Base-by-base conservation (phyloP, 2,113 vertebrate genomes). In the Diadophis punctatus region DNA sequence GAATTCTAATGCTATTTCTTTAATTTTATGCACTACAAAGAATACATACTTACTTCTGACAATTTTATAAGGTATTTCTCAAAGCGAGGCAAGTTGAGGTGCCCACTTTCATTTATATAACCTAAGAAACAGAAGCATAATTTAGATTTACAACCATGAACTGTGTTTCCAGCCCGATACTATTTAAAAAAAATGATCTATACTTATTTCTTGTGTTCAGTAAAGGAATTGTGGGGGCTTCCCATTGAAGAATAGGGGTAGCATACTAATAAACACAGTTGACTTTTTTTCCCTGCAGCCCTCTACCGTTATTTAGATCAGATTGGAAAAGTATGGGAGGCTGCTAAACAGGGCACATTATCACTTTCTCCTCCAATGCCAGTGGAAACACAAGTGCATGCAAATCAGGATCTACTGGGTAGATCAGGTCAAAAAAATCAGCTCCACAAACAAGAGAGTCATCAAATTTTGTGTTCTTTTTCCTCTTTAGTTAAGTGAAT, bases 41-140 rank as follows among this genome's bases (percentile, higher is more conserved):
- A 6, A 0, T 89, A 91, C 11, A 89, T 96, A 98, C 98, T 97
- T 97, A 99, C 99, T 97, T 99, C 98, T 93, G 99, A 97, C 58
- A 99, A 96, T 95, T 98, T 99, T 93, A 98, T 97, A 95, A 99
- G 97, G 96, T 99, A 99, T 93, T 98, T 99, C 97, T 99, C 99
- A 97, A 99, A 99, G 95, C 98, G 98, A 90, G 95, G 96, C 95
- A 99, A 98, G 97, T 99, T 99, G 92, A 99, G 98, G 96, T 99
- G 97, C 0, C 99, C 99, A 0, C 97, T 99, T 97, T 99, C 99
- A 98, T 99, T 99, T 96, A 99, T 98, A 97, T 99, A 99, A 94
- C 99, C 99, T 99, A 95, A 93, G 93, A 95, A 46, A 93, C 93
- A 97, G 95, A 90, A 93, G 58, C 25, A 22, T n/a, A 25, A 55